Evolutionary conservation across 1,140 invertebrate species (phyloP).

Genomic region (Melitaea cinxia): DNA sequence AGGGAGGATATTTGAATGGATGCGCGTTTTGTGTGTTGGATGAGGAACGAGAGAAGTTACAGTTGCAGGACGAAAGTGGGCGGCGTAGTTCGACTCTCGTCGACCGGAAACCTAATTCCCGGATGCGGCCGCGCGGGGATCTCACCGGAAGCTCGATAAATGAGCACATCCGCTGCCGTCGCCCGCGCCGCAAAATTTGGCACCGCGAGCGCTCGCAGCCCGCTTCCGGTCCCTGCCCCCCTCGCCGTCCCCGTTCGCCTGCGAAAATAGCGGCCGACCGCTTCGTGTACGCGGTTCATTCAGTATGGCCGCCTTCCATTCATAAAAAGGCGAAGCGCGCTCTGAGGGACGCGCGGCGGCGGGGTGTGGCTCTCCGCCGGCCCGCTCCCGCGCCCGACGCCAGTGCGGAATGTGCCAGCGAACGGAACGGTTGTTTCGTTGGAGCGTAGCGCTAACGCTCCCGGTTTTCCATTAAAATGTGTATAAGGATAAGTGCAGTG

Average conservation of each 20-base stretch:
- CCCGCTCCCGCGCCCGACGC: conserved; percentile 74
- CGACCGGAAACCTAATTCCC: conserved; percentile 80
- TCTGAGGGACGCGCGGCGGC: conserved; percentile 60
- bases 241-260: conserved; percentile 67
- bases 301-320: conserved; percentile 90
- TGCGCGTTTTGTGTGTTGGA: neutral
- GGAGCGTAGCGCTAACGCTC: conserved; percentile 81
- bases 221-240: conserved; percentile 75
- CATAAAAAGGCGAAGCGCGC: conserved; percentile 86
- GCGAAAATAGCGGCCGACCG: conserved; percentile 79
- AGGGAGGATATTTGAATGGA: neutral
- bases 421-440: conserved; percentile 84
- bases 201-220: conserved; percentile 75
- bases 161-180: conserved; percentile 78
- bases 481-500: conserved; percentile 82
- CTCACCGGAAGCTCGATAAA: conserved; percentile 85
- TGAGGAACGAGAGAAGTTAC: conserved; percentile 26
- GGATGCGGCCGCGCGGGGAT: conserved; percentile 78
- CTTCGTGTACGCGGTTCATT: conserved; percentile 83
- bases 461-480: conserved; percentile 81
- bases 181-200: conserved; percentile 80
- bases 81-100: conserved; percentile 69
- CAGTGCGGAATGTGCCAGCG: conserved; percentile 83
- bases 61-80: conserved; percentile 71
- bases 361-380: conserved; percentile 79